Conservation (phyloP, 2,888 invertebrate genomes). For the Melanotus villosus region DNA sequence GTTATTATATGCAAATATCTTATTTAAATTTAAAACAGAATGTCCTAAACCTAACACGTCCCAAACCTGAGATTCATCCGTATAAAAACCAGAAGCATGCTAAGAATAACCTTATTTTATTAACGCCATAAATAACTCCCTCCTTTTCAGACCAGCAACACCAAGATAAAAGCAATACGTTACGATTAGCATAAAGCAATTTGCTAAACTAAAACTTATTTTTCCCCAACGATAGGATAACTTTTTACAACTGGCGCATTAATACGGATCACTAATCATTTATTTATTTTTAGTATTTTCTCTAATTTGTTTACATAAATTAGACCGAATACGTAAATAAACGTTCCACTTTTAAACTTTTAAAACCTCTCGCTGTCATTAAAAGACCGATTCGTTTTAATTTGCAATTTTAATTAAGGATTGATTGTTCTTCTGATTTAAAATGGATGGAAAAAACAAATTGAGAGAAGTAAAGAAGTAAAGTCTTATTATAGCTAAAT, state of each 20-base stretch:
- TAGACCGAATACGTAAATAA: too few relatives aligned
- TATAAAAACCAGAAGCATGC: slow-evolving; percentile 10
- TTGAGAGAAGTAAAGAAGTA: too few relatives aligned
- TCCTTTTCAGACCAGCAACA: slow-evolving; percentile 20
- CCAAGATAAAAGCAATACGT: slow-evolving; percentile 28
- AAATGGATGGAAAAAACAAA: too few relatives aligned
- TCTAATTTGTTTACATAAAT: too few relatives aligned
- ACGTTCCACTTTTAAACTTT: too few relatives aligned
- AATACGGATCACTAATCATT: too few relatives aligned
- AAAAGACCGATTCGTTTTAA: too few relatives aligned
- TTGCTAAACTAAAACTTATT: slow-evolving; percentile 34
- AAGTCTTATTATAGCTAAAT: too few relatives aligned
- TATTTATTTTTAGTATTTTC: too few relatives aligned
- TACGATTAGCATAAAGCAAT: slow-evolving; percentile 31
- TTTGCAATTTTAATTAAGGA: too few relatives aligned
- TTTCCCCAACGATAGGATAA: background rate
- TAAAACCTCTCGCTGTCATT: too few relatives aligned
- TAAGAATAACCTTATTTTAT: slow-evolving; percentile 32
- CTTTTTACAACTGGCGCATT: background rate
- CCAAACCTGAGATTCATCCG: slow-evolving; percentile 4
- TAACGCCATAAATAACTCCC: slow-evolving; percentile 28
- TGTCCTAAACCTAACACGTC: background rate
- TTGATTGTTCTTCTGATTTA: too few relatives aligned
- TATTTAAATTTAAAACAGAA: slow-evolving; percentile 5
- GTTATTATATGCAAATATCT: slow-evolving; percentile 7